Conservation (phyloP, 2,113 vertebrate genomes). For the Myotis davidii region DNA sequence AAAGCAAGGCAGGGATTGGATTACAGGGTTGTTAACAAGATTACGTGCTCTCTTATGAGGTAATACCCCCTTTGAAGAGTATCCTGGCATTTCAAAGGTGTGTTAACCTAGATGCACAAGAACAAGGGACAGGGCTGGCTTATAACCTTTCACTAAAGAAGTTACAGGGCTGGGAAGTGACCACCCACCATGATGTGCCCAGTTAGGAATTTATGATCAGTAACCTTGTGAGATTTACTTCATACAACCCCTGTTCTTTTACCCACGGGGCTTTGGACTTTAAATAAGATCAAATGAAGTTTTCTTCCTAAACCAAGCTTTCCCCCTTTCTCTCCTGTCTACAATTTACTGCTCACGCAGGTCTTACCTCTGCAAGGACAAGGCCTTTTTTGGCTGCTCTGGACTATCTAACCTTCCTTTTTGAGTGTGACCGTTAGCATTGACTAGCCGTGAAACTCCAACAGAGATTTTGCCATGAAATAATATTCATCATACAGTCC, state of each 20-base stretch:
- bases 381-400: background rate
- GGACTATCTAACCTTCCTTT: background rate
- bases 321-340: background rate
- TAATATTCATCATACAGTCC: background rate
- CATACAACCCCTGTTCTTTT: background rate
- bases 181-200: background rate
- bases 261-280: background rate
- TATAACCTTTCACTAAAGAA: background rate
- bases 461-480: background rate
- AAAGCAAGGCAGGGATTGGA: background rate
- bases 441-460: background rate
- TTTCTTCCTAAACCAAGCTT: background rate
- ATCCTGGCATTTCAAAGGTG: background rate
- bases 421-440: background rate
- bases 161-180: background rate
- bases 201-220: background rate
- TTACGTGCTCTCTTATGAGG: background rate
- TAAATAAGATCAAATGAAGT: background rate
- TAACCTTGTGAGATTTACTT: background rate
- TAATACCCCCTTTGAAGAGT: background rate
- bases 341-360: background rate
- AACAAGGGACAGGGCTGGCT: background rate
- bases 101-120: background rate
- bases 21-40: background rate
- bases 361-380: background rate